phyloP scores from a whole-genome alignment of 2,113 vertebrate species.

The Xenopus borealis region DNA sequence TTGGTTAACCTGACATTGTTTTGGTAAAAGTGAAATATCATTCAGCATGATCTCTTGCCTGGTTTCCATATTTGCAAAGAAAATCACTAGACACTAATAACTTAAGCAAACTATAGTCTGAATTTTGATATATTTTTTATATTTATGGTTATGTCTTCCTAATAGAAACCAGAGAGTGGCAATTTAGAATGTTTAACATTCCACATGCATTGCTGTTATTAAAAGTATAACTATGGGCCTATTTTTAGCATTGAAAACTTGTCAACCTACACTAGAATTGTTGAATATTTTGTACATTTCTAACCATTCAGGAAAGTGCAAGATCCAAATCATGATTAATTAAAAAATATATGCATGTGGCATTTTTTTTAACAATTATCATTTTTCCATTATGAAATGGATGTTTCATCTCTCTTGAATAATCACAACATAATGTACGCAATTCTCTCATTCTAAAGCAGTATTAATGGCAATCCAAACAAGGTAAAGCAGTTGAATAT shows the following conservation, averaged over 20 bases:
- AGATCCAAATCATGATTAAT: slow-evolving; percentile 31
- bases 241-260: not conserved
- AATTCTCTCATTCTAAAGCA: not conserved
- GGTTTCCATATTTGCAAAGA: not conserved
- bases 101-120: slow-evolving; percentile 30
- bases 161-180: slow-evolving; percentile 39
- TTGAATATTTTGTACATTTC: not conserved
- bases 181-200: slow-evolving; percentile 30
- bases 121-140: not conserved
- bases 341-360: not conserved
- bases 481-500: not conserved
- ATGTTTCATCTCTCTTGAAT: slow-evolving; percentile 20
- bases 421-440: not conserved
- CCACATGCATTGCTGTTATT: slow-evolving; percentile 23
- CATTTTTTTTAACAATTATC: not conserved
- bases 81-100: slow-evolving; percentile 33
- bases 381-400: not conserved
- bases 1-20: slow-evolving; percentile 29
- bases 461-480: slow-evolving; percentile 1
- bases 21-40: slow-evolving; percentile 38
- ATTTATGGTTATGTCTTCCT: slow-evolving; percentile 1
- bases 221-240: slow-evolving; percentile 5
- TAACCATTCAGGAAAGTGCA: slow-evolving; percentile 5
- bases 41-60: slow-evolving; percentile 12
- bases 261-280: slow-evolving; percentile 6